phyloP scores from a whole-genome alignment of 2,888 invertebrate genomes.

The Seira ritae region DNA sequence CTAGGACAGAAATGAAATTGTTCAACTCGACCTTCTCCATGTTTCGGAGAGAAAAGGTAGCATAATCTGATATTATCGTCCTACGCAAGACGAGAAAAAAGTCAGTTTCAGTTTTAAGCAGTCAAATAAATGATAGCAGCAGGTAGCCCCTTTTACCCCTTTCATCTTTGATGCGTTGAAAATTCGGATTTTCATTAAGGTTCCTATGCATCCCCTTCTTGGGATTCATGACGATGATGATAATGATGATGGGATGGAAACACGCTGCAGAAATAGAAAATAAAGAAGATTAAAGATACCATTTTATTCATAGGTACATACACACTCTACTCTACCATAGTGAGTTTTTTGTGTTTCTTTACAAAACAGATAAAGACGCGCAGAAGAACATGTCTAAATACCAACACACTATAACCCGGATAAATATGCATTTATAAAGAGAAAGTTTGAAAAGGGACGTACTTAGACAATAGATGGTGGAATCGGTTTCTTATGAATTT shows the following conservation, averaged over 20 bases:
- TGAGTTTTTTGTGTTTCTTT: too few relatives aligned
- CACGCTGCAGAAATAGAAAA: not conserved
- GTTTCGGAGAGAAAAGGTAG: not conserved
- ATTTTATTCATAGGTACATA: too few relatives aligned
- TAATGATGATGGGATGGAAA: not conserved
- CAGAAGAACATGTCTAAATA: too few relatives aligned
- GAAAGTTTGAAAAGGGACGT: too few relatives aligned
- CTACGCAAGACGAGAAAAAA: not conserved
- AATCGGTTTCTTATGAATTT: too few relatives aligned
- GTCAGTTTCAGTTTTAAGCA: not conserved
- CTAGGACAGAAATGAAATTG: not conserved
- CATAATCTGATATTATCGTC: not conserved
- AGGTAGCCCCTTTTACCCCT: constrained; percentile 29
- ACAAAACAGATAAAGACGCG: too few relatives aligned
- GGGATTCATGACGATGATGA: not conserved
- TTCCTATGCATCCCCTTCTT: not conserved
- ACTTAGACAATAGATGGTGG: too few relatives aligned
- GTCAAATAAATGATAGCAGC: constrained; percentile 14
- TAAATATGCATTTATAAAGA: too few relatives aligned
- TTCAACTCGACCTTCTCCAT: not conserved
- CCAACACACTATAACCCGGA: too few relatives aligned
- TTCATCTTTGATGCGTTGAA: constrained; percentile 50
- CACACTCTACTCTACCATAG: too few relatives aligned
- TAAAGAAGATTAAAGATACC: too few relatives aligned
- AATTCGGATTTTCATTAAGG: constrained; percentile 41